Conservation (phyloP, 2,888 invertebrate genomes). For the Ormia ochracea region DNA sequence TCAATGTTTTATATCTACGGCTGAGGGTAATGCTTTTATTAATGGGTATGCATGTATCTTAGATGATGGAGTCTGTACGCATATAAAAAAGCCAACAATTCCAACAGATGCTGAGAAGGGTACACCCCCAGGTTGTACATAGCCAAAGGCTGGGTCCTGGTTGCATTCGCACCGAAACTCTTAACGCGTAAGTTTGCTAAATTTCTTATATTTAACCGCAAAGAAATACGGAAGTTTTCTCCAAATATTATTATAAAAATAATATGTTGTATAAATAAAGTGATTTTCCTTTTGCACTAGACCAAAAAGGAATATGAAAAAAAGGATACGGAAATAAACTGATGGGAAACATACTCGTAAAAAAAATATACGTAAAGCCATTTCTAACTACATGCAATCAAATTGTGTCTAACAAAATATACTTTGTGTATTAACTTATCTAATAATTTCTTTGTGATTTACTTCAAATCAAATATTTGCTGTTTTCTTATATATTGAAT, state of each 20-base stretch:
- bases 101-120: conserved; percentile 75
- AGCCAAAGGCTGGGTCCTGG: conserved; percentile 77
- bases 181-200: conserved; percentile 75
- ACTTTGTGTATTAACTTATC: conserved; percentile 28
- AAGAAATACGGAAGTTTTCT: conserved; percentile 74
- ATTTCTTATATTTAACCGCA: conserved; percentile 73
- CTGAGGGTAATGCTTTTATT: conserved; percentile 28
- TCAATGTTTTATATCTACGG: conserved; percentile 7
- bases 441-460: conserved; percentile 11
- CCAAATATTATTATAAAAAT: conserved; percentile 55
- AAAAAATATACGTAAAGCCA: conserved; percentile 48
- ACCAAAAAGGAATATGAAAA: conserved; percentile 45
- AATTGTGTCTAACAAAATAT: conserved; percentile 6
- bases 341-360: too few species aligned
- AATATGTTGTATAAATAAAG: conserved; percentile 59
- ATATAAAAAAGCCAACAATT: conserved; percentile 59
- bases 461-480: neutral
- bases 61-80: conserved; percentile 59
- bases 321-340: conserved; percentile 73
- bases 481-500: neutral
- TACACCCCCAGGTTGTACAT: conserved; percentile 77
- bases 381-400: neutral
- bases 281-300: conserved; percentile 63
- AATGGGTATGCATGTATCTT: conserved; percentile 54
- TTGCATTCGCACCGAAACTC: conserved; percentile 76